Base-by-base conservation (phyloP, 92 coral and sea anemone species). In the Umimayanthus chanpuru region DNA sequence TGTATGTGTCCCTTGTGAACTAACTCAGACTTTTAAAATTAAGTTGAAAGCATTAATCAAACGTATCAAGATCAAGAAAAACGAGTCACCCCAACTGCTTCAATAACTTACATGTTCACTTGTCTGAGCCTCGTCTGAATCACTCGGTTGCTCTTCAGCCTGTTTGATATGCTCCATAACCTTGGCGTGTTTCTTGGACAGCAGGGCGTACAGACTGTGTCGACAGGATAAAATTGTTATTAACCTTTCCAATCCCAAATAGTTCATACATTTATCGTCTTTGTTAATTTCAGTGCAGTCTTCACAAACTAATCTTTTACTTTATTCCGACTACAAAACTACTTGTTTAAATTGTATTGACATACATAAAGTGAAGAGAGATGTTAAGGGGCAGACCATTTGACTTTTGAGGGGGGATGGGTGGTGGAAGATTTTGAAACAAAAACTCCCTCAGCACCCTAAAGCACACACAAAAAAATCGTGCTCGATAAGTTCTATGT, bases 151-250 rank as follows among this genome's bases (percentile, higher is more conserved):
- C n/a, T 81, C 85, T 53, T 92, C 95, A 21, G 91, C 85, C 65
- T 91, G 98, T 86, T 94, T 94, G 87, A 97, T 94, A 12, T 91
- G 94, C 68, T 97, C 99, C 90, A 89, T 92, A 61, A 97, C 96
- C 81, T 94, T 96, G 21, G 96, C 97, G 79, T 96, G 99, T 83
- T 96, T 96, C 85, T 96, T 96, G 5, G 99, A 96, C 66, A 96
- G 88, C 81, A 96, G 81, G 6, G 99, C 99, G 79, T 96, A 96
- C 72, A 96, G 89, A 68, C 99, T 96, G 86, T 49, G 71, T 11
- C 26, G 82, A 38, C 40, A 15, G 5, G 56, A 41, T 9, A 29
- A 11, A 75, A 20, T 25, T 23, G 21, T 61, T 61, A 18, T 61
- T 5, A 61, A 5, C 68, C n/a, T 4, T 4, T 61, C 21, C 68